phyloP scores from a whole-genome alignment of 2,797 vertebrate genomes.

The Telmatherina bonti region DNA sequence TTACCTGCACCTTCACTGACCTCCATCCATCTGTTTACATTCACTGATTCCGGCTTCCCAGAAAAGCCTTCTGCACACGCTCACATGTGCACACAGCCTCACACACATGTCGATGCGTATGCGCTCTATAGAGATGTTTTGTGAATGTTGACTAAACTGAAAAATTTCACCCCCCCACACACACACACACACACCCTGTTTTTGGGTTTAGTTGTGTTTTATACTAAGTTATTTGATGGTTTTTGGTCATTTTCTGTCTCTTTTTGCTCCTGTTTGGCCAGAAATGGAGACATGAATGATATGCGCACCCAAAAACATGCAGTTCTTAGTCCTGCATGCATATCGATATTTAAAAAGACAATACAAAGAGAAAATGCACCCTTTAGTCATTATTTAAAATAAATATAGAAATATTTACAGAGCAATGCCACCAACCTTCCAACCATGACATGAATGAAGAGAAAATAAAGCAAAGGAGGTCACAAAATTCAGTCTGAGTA shows the following conservation, averaged over 20 bases:
- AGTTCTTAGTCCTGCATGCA: too few relatives aligned
- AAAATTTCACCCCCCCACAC: background rate
- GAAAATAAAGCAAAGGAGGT: background rate
- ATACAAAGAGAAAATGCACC: background rate
- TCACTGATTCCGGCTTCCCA: slow-evolving; percentile 58
- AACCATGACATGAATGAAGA: background rate
- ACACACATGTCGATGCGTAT: slow-evolving; percentile 1
- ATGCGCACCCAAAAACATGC: too few relatives aligned
- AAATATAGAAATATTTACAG: background rate
- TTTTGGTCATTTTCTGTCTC: background rate
- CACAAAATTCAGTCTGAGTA: too few relatives aligned
- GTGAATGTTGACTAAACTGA: background rate
- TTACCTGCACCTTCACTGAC: slow-evolving; percentile 64
- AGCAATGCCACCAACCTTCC: background rate
- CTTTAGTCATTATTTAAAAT: background rate
- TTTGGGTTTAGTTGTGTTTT: background rate
- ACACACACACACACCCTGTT: background rate
- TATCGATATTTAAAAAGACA: background rate
- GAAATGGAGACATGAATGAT: background rate
- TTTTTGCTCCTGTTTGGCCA: background rate
- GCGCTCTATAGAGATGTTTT: background rate
- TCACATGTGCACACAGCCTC: slow-evolving; percentile 1
- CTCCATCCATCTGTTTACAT: slow-evolving; percentile 68
- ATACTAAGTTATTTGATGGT: background rate
- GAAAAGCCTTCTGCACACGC: slow-evolving; percentile 1